A percentile compares a stretch with the other conserved stretches of the same genome.
These are phyloP conservation scores for Pachycephus smyrnensis DNA, from an alignment of 2,888 invertebrate species.

Conservation along the genomic window DNA sequence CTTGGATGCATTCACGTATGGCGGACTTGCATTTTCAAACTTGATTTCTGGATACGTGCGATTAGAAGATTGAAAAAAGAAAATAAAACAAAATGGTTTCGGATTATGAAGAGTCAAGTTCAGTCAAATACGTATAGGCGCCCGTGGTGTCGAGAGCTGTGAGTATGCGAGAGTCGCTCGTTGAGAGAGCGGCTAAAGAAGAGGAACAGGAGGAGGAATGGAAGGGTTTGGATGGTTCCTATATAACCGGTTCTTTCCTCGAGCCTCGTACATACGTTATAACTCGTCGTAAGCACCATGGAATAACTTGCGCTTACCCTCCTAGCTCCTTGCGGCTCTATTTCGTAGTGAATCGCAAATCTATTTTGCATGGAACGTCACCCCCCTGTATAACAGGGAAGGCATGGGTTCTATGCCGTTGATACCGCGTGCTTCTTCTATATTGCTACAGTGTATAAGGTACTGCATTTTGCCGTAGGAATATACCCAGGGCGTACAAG, in stretches of 20 bases:
- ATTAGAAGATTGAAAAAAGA: slow-evolving; percentile 12
- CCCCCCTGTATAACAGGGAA: slow-evolving; percentile 6
- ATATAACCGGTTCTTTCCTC: slow-evolving; percentile 55
- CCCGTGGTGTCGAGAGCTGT: slow-evolving; percentile 43
- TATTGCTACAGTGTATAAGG: background rate
- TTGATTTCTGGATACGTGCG: slow-evolving; percentile 12
- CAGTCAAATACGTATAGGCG: slow-evolving; percentile 20
- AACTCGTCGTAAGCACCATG: slow-evolving; percentile 3
- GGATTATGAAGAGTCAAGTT: background rate
- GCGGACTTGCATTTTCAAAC: background rate
- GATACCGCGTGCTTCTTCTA: background rate
- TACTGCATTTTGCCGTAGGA: background rate
- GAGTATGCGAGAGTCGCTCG: slow-evolving; percentile 30
- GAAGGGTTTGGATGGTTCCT: slow-evolving; percentile 40
- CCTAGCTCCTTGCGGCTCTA: background rate
- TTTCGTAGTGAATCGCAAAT: slow-evolving; percentile 11
- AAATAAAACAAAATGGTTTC: background rate
- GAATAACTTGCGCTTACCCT: background rate
- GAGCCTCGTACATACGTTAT: slow-evolving; percentile 24
- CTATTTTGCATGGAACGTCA: slow-evolving; percentile 31
- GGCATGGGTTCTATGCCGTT: background rate
- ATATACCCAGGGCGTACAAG: background rate
- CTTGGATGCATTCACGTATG: background rate
- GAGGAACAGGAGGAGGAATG: slow-evolving; percentile 30
- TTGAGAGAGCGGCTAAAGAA: slow-evolving; percentile 9